Percentiles rank a stretch among this genome's conserved stretches.
Evolutionary conservation across 2,888 invertebrate genomes (phyloP).

Genomic region (Drosophila phalerata): DNA sequence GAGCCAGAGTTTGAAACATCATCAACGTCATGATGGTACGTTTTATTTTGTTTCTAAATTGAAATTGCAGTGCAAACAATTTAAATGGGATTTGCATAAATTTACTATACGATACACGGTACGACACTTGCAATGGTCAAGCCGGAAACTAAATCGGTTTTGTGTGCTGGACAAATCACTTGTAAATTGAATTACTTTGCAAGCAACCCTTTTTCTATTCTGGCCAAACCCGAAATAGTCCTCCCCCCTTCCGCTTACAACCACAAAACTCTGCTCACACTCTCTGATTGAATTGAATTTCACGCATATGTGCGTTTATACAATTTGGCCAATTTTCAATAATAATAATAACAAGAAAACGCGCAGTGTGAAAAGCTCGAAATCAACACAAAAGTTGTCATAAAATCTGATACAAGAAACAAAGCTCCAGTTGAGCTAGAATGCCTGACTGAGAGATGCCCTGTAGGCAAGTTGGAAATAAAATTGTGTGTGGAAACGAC

Average conservation of each 20-base stretch:
- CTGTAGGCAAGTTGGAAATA: neutral
- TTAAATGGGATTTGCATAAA: conserved; percentile 84
- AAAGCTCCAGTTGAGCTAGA: neutral
- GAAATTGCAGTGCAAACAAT: conserved; percentile 83
- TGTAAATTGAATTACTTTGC: conserved; percentile 80
- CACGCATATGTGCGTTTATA: conserved; percentile 85
- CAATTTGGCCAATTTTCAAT: conserved; percentile 84
- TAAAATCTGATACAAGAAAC: conserved; percentile 59
- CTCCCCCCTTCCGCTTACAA: conserved; percentile 3
- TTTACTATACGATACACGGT: conserved; percentile 50
- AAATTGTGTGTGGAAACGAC: too few species aligned
- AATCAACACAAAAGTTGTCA: conserved; percentile 73
- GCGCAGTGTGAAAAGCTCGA: conserved; percentile 54
- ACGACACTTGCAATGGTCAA: conserved; percentile 63
- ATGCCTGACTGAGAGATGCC: conserved; percentile 13
- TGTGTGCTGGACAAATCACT: conserved; percentile 78
- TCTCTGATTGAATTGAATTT: conserved; percentile 82
- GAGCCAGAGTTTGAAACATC: conserved; percentile 6
- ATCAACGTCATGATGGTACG: conserved; percentile 31
- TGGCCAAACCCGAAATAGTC: conserved; percentile 18
- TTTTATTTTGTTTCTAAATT: conserved; percentile 78
- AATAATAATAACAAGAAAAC: conserved; percentile 54
- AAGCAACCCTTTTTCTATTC: conserved; percentile 71
- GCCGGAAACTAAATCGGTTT: conserved; percentile 74
- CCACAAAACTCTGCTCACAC: conserved; percentile 32